Evolutionary conservation across 2,797 vertebrate genomes (phyloP).

Genomic region (Peromyscus melanophrys): DNA sequence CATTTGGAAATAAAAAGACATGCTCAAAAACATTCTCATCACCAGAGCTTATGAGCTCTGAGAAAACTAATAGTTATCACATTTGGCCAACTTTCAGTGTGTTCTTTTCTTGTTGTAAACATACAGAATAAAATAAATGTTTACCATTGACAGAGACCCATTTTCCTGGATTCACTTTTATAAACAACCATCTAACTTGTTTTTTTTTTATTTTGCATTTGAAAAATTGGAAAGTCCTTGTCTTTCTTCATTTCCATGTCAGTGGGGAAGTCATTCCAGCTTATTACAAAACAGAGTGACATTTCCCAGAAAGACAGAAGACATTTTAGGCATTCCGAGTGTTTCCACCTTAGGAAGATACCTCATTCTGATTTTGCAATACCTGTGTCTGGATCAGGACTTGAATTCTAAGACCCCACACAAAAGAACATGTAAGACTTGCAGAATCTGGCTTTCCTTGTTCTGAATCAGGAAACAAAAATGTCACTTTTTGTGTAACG

Average conservation of each 20-base stretch:
- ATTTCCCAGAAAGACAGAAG: conserved; percentile 88
- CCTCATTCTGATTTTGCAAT: conserved; percentile 82
- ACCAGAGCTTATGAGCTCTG: conserved; percentile 7
- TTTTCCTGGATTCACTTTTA: conserved; percentile 86
- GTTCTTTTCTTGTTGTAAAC: conserved; percentile 65
- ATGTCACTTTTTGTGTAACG: conserved; percentile 73
- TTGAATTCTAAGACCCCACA: conserved; percentile 39
- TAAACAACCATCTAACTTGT: conserved; percentile 86
- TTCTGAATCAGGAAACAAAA: conserved; percentile 79
- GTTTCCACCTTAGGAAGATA: conserved; percentile 82
- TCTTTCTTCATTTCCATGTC: conserved; percentile 66
- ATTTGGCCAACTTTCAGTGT: conserved; percentile 70
- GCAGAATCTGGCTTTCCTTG: background rate
- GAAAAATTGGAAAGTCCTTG: conserved; percentile 78
- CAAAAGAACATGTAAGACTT: background rate
- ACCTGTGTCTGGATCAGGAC: conserved; percentile 56
- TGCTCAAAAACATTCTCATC: conserved; percentile 11
- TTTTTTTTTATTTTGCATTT: conserved; percentile 85
- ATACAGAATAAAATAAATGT: conserved; percentile 86
- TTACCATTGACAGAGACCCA: conserved; percentile 84
- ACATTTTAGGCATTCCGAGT: conserved; percentile 83
- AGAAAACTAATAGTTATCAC: conserved; percentile 59
- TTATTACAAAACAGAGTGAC: conserved; percentile 85
- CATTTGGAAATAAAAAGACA: conserved; percentile 59
- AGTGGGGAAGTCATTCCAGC: conserved; percentile 72